phyloP scores from a whole-genome alignment of 2,797 vertebrate species.

The Brachyalestes nurse region DNA sequence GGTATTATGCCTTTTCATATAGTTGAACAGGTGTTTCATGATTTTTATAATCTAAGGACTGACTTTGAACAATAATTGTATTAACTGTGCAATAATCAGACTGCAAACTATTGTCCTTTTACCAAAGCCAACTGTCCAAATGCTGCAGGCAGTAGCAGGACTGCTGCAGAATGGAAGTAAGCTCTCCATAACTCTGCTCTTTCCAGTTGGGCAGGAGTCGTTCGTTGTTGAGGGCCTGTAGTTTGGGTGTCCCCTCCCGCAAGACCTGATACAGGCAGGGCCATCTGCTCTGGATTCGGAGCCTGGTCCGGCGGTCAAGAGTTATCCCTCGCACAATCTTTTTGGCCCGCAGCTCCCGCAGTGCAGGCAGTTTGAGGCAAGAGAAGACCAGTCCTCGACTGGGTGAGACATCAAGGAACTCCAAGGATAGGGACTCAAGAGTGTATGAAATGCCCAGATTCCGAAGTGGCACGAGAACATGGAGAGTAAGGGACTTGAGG shows the following conservation, averaged over 20 bases:
- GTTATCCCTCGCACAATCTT: slow-evolving; percentile 84
- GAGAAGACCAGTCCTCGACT: slow-evolving; percentile 84
- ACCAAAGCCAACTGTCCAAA: slow-evolving; percentile 86
- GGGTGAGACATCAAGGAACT: slow-evolving; percentile 84
- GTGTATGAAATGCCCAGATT: slow-evolving; percentile 84
- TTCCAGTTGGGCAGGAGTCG: slow-evolving; percentile 80
- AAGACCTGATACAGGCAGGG: slow-evolving; percentile 84
- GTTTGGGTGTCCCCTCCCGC: slow-evolving; percentile 79
- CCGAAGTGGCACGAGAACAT: slow-evolving; percentile 84
- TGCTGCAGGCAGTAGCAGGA: slow-evolving; percentile 86
- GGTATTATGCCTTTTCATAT: too few relatives aligned
- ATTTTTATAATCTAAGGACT: too few relatives aligned
- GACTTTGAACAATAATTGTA: background rate
- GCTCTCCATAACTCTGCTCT: slow-evolving; percentile 76
- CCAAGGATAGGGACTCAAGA: slow-evolving; percentile 80
- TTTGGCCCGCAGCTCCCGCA: slow-evolving; percentile 82
- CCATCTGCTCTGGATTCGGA: slow-evolving; percentile 84
- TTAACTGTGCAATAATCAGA: background rate
- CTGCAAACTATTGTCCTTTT: slow-evolving; percentile 35
- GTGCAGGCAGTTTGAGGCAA: slow-evolving; percentile 77
- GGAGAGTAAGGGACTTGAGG: slow-evolving; percentile 81
- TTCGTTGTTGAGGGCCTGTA: slow-evolving; percentile 84
- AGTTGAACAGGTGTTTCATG: too few relatives aligned
- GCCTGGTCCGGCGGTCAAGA: slow-evolving; percentile 79
- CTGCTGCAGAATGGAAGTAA: slow-evolving; percentile 80